These are phyloP conservation scores for Temnopleurus reevesii DNA, from an alignment of 53 echinoderm and acorn worm genomes.

Conservation along the genomic window DNA sequence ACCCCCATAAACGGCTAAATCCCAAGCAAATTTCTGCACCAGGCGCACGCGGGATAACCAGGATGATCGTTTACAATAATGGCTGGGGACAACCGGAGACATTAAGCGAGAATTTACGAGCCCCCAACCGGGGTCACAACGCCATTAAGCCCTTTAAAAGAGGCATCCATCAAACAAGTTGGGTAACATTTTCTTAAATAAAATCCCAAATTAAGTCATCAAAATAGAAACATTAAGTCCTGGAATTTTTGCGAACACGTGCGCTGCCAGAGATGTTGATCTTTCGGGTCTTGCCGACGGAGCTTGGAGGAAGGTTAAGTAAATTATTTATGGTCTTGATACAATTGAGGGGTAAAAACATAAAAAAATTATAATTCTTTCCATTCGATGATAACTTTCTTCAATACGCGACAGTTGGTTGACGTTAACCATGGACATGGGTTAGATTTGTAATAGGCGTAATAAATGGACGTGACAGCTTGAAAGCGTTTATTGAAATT, in stretches of 20 bases:
- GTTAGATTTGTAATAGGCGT: too few relatives aligned
- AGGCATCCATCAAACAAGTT: slow-evolving; percentile 33
- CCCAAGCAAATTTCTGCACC: background rate
- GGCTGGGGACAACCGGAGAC: slow-evolving; percentile 25
- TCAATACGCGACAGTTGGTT: background rate
- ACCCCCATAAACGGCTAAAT: too few relatives aligned
- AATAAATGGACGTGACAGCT: background rate
- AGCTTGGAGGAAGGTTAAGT: background rate
- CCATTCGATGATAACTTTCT: background rate
- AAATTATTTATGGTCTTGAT: slow-evolving; percentile 14
- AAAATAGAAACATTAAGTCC: slow-evolving; percentile 36
- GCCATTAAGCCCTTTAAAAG: background rate
- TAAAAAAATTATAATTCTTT: background rate
- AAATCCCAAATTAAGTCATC: slow-evolving; percentile 19
- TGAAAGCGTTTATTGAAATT: background rate
- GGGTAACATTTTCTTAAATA: slow-evolving; percentile 14
- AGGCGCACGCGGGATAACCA: background rate
- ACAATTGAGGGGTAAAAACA: background rate
- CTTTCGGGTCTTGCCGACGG: slow-evolving; percentile 11
- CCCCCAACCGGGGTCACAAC: background rate
- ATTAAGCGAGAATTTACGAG: slow-evolving; percentile 56
- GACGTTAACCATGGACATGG: background rate
- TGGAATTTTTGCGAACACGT: background rate
- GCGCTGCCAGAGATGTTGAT: background rate
- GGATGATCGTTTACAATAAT: slow-evolving; percentile 26